Evolutionary conservation across 2,113 vertebrate genomes (phyloP).

Genomic region (Toxostoma redivivum): DNA sequence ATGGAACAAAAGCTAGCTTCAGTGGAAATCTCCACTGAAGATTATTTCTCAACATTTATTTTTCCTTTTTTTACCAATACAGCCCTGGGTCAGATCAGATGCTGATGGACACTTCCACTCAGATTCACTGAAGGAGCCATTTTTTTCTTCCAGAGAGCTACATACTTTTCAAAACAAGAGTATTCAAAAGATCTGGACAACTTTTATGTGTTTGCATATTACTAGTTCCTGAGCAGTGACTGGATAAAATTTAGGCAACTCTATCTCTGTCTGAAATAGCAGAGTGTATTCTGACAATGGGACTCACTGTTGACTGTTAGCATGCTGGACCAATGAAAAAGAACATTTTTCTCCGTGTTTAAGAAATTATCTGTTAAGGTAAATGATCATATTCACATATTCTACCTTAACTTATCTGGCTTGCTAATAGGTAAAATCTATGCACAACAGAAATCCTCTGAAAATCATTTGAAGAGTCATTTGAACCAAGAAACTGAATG

Average conservation of each 20-base stretch:
- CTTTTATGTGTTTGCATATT: neutral
- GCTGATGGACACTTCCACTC: neutral
- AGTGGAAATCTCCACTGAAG: neutral
- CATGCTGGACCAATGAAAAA: neutral
- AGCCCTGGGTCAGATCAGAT: neutral
- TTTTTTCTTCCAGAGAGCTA: neutral
- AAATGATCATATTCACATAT: neutral
- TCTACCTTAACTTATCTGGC: neutral
- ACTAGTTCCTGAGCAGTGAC: neutral
- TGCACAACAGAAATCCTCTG: neutral
- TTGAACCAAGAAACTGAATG: neutral
- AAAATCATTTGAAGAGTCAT: neutral
- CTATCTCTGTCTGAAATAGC: neutral
- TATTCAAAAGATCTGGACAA: neutral
- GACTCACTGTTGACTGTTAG: neutral
- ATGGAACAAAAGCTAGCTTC: neutral
- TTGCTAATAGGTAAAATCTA: neutral
- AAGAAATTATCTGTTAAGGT: neutral
- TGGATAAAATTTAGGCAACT: neutral
- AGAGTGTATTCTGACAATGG: neutral
- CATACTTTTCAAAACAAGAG: neutral
- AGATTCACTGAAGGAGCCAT: rapidly evolving
- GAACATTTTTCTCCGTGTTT: neutral
- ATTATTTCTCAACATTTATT: neutral
- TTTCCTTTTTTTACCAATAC: neutral